Conservation (phyloP, 2,797 vertebrate species). For the Gambelia wislizenii region DNA sequence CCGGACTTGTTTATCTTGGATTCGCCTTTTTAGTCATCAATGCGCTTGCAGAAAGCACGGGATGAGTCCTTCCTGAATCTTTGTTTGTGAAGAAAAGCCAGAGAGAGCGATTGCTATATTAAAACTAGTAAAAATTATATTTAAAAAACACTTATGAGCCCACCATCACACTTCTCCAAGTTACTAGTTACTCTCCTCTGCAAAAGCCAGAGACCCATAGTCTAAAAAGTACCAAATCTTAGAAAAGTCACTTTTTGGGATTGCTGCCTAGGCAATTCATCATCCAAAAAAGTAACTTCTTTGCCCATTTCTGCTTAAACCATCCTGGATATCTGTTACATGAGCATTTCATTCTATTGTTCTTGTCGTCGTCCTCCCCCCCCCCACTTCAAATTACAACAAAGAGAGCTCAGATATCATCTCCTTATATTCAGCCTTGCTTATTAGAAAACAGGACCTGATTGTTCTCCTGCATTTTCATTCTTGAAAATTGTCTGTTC, state of each 20-base stretch:
- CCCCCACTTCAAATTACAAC: neutral
- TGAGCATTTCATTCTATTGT: neutral
- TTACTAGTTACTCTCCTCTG: neutral
- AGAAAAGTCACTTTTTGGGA: too few species aligned
- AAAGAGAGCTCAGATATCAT: neutral
- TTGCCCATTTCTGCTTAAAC: neutral
- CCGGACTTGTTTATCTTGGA: too few species aligned
- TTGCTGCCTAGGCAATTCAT: neutral
- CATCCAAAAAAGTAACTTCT: neutral
- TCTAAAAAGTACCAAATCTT: too few species aligned
- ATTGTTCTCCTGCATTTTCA: neutral
- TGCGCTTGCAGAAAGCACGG: too few species aligned
- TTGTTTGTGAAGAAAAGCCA: too few species aligned
- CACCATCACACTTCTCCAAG: neutral
- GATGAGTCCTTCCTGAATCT: too few species aligned
- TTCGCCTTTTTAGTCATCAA: too few species aligned
- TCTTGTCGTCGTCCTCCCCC: neutral
- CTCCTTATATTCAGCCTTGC: neutral
- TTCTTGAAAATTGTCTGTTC: conserved; percentile 7
- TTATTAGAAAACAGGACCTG: neutral
- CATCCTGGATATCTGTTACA: too few species aligned
- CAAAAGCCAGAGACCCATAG: too few species aligned
- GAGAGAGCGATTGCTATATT: too few species aligned
- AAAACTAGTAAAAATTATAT: too few species aligned
- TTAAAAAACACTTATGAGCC: neutral